Evolutionary conservation across 2,888 invertebrate genomes (phyloP).

Genomic region (Drosophila multiciliata): DNA sequence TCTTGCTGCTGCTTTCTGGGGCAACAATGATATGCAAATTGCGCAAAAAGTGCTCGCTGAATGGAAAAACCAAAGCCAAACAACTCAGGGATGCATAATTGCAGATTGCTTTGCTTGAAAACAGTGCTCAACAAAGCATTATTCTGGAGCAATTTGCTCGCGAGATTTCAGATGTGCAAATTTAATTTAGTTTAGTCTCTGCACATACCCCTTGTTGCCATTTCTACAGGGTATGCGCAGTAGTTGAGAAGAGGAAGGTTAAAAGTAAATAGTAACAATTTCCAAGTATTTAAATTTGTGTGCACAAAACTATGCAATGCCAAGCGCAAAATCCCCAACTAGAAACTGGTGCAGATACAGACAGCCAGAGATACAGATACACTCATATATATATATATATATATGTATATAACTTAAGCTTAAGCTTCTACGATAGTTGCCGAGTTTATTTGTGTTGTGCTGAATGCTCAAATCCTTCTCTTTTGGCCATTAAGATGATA

Average conservation of each 20-base stretch:
- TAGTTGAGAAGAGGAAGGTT: conserved; percentile 20
- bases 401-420: conserved; percentile 34
- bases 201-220: background rate
- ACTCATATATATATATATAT: conserved; percentile 27
- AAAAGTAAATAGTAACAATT: conserved; percentile 62
- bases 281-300: conserved; percentile 35
- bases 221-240: conserved; percentile 13
- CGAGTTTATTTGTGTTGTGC: conserved; percentile 11
- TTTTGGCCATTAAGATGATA: conserved; percentile 29
- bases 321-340: conserved; percentile 44
- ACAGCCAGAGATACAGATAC: conserved; percentile 31
- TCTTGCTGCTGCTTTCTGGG: conserved; percentile 10
- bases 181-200: background rate
- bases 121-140: background rate
- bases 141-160: background rate
- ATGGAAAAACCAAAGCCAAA: conserved; percentile 25
- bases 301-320: conserved; percentile 48
- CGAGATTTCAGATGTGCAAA: background rate
- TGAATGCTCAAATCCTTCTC: conserved; percentile 12
- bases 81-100: conserved; percentile 15
- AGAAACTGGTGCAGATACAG: conserved; percentile 37
- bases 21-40: conserved; percentile 73
- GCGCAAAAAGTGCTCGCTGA: conserved; percentile 42
- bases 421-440: conserved; percentile 41
- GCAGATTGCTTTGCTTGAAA: background rate